Percentiles rank a stretch among this genome's conserved stretches.
Evolutionary conservation across 2,113 vertebrate genomes (phyloP).

Genomic region (Rafetus swinhoei): DNA sequence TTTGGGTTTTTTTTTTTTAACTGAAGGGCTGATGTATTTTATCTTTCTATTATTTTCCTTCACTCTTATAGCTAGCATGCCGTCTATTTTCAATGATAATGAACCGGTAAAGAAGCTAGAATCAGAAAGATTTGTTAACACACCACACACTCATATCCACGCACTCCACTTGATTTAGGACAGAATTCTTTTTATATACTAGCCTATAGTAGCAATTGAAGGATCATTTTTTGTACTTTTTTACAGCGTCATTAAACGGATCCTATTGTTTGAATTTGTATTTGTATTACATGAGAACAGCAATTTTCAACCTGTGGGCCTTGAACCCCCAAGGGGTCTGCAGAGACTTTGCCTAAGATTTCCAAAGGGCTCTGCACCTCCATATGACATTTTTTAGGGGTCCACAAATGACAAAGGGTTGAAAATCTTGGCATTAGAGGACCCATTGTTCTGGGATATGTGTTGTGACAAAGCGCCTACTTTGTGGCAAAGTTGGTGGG

Average conservation of each 20-base stretch:
- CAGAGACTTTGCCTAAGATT: background rate
- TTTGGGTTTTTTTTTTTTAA: background rate
- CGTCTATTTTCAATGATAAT: background rate
- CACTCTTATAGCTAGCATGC: background rate
- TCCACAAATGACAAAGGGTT: background rate
- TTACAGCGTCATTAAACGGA: background rate
- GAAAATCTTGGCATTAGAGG: background rate
- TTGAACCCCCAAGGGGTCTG: background rate
- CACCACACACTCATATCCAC: background rate
- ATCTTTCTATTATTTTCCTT: background rate
- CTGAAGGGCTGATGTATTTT: slow-evolving; percentile 6
- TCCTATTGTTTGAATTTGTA: background rate
- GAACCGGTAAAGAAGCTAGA: background rate
- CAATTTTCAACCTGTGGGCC: background rate
- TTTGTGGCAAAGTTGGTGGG: too few relatives aligned
- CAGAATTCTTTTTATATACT: background rate
- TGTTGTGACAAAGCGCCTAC: background rate
- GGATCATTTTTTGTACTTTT: background rate
- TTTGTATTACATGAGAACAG: background rate
- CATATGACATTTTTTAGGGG: background rate
- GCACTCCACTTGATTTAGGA: background rate
- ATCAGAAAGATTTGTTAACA: background rate
- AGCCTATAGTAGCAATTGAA: background rate
- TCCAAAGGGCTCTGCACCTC: background rate
- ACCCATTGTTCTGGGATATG: background rate